Evolutionary conservation across 1,140 invertebrate genomes (phyloP).

Genomic region (Ylistrum balloti): DNA sequence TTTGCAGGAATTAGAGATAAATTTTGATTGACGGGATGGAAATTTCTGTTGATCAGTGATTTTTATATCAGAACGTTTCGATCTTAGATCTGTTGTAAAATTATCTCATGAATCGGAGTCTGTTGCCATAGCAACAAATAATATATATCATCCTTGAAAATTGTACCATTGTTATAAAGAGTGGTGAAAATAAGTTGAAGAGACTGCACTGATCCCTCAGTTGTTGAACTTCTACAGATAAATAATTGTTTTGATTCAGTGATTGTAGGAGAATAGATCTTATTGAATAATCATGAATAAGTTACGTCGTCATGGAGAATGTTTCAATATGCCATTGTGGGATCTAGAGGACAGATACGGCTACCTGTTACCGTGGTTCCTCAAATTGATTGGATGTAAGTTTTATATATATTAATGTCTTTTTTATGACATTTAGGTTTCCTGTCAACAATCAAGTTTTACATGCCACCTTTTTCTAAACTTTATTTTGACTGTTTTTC

Average conservation of each 20-base stretch:
- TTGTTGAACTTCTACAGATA: not conserved
- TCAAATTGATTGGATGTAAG: not conserved
- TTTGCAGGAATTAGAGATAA: not conserved
- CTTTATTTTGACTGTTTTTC: constrained; percentile 56
- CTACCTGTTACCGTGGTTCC: constrained; percentile 12
- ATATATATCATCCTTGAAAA: too few relatives aligned
- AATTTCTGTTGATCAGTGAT: not conserved
- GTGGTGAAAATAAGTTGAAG: too few relatives aligned
- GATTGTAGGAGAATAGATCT: not conserved
- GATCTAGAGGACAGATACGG: constrained; percentile 1
- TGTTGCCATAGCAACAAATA: too few relatives aligned
- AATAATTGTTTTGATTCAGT: too few relatives aligned
- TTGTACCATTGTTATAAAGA: too few relatives aligned
- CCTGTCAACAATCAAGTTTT: too few relatives aligned
- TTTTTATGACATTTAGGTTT: too few relatives aligned
- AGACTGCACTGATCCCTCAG: not conserved
- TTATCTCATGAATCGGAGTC: not conserved
- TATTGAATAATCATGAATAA: not conserved
- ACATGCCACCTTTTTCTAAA: too few relatives aligned
- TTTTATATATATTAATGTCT: not conserved
- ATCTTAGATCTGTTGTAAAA: not conserved
- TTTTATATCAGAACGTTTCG: not conserved
- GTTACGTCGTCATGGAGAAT: not conserved
- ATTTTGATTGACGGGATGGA: not conserved
- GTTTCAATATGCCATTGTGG: not conserved